phyloP scores from a whole-genome alignment of 2,888 invertebrate genomes.

The Halictus ligatus region DNA sequence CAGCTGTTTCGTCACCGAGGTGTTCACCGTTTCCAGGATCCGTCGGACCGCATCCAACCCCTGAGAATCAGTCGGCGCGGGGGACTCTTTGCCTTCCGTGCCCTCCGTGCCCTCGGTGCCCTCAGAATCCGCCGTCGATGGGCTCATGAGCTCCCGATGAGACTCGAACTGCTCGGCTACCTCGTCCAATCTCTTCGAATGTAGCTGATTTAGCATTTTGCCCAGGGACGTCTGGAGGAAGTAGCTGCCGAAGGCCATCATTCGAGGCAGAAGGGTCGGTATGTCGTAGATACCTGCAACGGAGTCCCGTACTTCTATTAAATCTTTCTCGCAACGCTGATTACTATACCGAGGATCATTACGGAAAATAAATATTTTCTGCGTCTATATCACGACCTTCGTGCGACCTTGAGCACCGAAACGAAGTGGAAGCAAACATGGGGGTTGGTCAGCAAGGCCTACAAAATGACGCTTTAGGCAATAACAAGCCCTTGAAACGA shows the following conservation, averaged over 20 bases:
- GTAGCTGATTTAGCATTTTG: slow-evolving; percentile 89
- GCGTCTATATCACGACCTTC: too few species aligned
- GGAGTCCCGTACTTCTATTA: neutral
- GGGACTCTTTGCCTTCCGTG: slow-evolving; percentile 85
- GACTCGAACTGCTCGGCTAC: slow-evolving; percentile 79
- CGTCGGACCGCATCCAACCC: slow-evolving; percentile 89
- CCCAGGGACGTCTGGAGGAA: slow-evolving; percentile 85
- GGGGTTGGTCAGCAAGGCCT: too few species aligned
- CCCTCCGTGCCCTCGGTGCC: slow-evolving; percentile 88
- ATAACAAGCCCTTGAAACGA: neutral
- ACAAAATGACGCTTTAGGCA: too few species aligned
- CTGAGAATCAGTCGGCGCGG: slow-evolving; percentile 82
- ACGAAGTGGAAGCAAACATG: too few species aligned
- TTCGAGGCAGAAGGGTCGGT: slow-evolving; percentile 80
- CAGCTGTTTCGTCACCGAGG: slow-evolving; percentile 90
- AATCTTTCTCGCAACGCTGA: neutral
- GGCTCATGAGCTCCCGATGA: slow-evolving; percentile 80
- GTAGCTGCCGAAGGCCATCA: slow-evolving; percentile 80
- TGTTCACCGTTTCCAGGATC: slow-evolving; percentile 90
- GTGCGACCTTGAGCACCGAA: too few species aligned
- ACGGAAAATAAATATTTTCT: too few species aligned
- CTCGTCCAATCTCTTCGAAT: slow-evolving; percentile 78
- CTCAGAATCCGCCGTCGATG: slow-evolving; percentile 86
- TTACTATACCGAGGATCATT: neutral
- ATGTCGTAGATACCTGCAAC: slow-evolving; percentile 78